These are phyloP conservation scores for Lepidostoma basale DNA, from an alignment of 1,140 invertebrate species.

Conservation along the genomic window DNA sequence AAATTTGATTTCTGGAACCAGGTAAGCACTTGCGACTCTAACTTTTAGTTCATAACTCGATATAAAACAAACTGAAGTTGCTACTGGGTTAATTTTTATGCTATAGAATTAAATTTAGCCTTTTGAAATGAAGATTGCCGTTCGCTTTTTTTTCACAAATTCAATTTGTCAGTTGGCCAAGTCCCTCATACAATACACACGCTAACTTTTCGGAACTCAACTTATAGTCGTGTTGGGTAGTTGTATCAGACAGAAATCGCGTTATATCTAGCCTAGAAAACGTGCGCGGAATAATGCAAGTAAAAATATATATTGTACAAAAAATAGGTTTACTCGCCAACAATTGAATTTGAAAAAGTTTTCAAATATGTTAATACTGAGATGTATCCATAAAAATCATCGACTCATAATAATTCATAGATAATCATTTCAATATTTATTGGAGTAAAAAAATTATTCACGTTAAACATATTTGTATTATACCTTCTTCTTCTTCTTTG, in stretches of 20 bases:
- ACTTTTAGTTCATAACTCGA: not conserved
- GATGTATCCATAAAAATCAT: too few relatives aligned
- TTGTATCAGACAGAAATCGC: conserved; percentile 36
- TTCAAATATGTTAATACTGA: too few relatives aligned
- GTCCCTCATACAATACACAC: conserved; percentile 7
- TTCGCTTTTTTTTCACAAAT: conserved; percentile 31
- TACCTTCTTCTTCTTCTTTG: too few relatives aligned
- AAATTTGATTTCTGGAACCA: not conserved
- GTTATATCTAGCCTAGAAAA: conserved; percentile 44
- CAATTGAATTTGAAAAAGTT: too few relatives aligned
- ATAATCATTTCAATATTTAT: too few relatives aligned
- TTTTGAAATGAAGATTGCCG: conserved; percentile 6
- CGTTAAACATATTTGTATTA: too few relatives aligned
- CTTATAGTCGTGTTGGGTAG: too few relatives aligned
- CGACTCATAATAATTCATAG: too few relatives aligned
- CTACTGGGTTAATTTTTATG: not conserved
- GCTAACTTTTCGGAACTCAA: not conserved
- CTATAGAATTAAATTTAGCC: conserved; percentile 14
- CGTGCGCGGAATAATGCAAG: conserved; percentile 38
- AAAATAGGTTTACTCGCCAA: too few relatives aligned
- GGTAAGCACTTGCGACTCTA: not conserved
- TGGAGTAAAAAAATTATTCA: too few relatives aligned
- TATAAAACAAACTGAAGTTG: not conserved
- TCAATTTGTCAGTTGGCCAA: conserved; percentile 37
- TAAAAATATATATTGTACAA: conserved; percentile 7